These are phyloP conservation scores for Ibycter americanus DNA, from an alignment of 2,797 vertebrate genomes.

Conservation along the genomic window DNA sequence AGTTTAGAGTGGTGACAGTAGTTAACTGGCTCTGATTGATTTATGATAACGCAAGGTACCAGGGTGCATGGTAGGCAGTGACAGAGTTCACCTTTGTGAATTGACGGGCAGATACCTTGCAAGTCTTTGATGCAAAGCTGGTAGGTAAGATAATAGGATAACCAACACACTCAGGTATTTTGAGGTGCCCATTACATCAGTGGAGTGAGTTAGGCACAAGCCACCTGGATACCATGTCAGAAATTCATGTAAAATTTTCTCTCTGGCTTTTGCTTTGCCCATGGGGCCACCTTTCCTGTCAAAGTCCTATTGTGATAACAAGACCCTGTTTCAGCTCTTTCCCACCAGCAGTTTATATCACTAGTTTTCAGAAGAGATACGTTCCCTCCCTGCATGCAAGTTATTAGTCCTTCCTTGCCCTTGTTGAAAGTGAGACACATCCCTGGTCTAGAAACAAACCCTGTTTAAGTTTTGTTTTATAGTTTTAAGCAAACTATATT, in stretches of 20 bases:
- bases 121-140: not conserved
- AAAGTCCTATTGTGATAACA: not conserved
- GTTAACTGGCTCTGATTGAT: not conserved
- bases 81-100: not conserved
- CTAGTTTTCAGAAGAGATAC: not conserved
- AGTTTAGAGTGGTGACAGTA: not conserved
- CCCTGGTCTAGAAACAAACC: not conserved
- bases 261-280: not conserved
- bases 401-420: not conserved
- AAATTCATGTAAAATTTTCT: not conserved
- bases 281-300: not conserved
- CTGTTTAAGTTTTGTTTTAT: no score
- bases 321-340: not conserved
- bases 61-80: not conserved
- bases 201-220: not conserved
- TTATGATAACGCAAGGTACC: not conserved
- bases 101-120: not conserved
- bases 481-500: not conserved
- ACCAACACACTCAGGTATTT: not conserved
- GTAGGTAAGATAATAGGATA: not conserved
- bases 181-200: not conserved
- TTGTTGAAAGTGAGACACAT: not conserved
- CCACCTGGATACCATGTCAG: not conserved
- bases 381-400: not conserved
- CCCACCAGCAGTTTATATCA: not conserved